Conservation (phyloP, 2,797 vertebrate genomes). For the Phataginus tricuspis region DNA sequence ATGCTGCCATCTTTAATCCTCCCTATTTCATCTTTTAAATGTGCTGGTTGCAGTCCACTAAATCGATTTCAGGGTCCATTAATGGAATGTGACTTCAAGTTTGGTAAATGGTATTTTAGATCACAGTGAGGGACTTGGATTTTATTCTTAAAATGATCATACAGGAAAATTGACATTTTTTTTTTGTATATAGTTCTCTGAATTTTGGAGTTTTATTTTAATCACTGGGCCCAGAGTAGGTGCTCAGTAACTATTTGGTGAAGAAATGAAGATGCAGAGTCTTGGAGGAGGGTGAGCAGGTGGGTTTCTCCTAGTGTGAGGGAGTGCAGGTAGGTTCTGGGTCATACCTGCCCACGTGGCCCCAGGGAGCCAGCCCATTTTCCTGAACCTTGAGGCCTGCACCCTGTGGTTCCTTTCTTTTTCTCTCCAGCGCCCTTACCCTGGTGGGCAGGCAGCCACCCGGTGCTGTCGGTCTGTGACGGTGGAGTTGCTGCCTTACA, state of each 20-base stretch:
- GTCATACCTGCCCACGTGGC: neutral
- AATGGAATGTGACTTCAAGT: neutral
- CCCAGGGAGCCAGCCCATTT: neutral
- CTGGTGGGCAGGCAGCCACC: neutral
- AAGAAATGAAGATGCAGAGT: too few species aligned
- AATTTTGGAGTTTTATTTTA: neutral
- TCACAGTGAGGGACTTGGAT: neutral
- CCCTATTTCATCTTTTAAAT: neutral
- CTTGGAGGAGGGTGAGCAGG: neutral
- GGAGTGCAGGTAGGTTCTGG: neutral
- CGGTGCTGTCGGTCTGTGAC: too few species aligned
- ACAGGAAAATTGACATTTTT: neutral
- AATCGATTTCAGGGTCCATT: neutral
- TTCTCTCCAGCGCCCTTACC: neutral
- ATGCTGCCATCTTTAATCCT: too few species aligned
- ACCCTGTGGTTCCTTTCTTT: accelerated
- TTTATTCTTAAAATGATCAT: neutral
- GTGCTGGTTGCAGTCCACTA: neutral
- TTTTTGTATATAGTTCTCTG: neutral
- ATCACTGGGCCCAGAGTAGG: neutral
- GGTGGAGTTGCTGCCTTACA: too few species aligned
- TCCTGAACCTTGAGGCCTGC: neutral
- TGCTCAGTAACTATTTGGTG: neutral
- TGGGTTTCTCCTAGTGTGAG: neutral
- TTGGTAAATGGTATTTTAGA: neutral